Base-by-base conservation (phyloP, 2,797 vertebrate genomes). In the Semaprochilodus insignis region DNA sequence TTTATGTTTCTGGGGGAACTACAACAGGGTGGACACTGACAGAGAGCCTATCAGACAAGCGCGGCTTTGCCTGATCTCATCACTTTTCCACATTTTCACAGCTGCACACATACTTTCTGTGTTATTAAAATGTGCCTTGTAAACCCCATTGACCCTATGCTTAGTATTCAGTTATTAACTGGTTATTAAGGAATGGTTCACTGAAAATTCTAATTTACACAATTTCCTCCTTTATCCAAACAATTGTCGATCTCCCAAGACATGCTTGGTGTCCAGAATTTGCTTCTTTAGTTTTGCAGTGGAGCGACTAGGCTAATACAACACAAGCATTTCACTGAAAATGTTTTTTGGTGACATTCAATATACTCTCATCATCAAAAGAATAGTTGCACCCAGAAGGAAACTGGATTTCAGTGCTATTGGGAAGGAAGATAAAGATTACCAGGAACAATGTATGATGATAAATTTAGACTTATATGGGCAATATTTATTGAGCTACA, bases 31-130 rank as follows among this genome's bases (percentile, higher is more conserved):
- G 63, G 17, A 80, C 51, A 27, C 59, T 34, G 36, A 71, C 69
- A 34, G 63, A 63, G 34, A 51, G 74, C 59, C 70, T 57, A 25
- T 54, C 13, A 67, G 74, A 83, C 23, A 74, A 85, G 52, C 77
- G 67, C 7, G 5, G 1, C 27, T 51, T 17, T 65, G 19, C 27
- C 51, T 85, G 72, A 21, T 40, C 34, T 36, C 44, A 54, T 51
- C 15, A 63, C 34, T 59, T 71, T 81, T 25, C 13, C 19, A 72
- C 52, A 66, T 83, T 78, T 57, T 8, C 34, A 52, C 34, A 40
- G 54, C 31, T 74, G 73, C 16, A 40, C 51, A 19, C 25, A 31
- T 21, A 74, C 19, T 59, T 36, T 74, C 54, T 36, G 19, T n/a
- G 54, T 27, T 19, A 34, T 74, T 57, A 57, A 74, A 59, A 34